These are phyloP conservation scores for Trichomalopsis sarcophagae DNA, from an alignment of 1,140 invertebrate species.

Conservation along the genomic window DNA sequence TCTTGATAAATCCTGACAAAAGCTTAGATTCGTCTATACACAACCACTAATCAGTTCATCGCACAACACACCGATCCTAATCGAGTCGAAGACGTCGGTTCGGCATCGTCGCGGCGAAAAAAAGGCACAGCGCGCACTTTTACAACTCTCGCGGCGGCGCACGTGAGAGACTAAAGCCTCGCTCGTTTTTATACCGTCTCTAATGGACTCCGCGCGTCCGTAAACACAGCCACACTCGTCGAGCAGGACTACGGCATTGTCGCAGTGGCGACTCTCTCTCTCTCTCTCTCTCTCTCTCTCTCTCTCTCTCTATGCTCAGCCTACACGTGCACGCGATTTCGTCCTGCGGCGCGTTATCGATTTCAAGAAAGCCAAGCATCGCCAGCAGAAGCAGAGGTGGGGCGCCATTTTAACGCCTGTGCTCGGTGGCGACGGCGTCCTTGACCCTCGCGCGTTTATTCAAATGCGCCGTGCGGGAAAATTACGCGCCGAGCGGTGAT, in stretches of 20 bases:
- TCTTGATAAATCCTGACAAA: no score
- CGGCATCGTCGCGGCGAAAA: not conserved
- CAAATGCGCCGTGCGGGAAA: not conserved
- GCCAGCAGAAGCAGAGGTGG: not conserved
- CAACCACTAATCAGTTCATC: no score
- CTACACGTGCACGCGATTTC: slow-evolving; percentile 2
- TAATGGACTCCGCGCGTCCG: no score
- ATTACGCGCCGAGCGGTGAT: not conserved
- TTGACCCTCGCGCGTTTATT: slow-evolving; percentile 14
- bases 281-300: no score
- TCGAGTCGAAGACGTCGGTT: no score
- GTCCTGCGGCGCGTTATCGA: not conserved
- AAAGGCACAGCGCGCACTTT: not conserved
- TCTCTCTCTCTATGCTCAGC: no score
- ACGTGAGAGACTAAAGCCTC: not conserved
- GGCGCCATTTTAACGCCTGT: not conserved
- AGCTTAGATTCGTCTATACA: no score
- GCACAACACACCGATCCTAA: no score
- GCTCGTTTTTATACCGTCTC: not conserved
- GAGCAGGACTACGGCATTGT: not conserved
- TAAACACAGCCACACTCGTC: not conserved
- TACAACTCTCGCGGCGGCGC: not conserved
- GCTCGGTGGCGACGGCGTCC: not conserved
- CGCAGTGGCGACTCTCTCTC: not conserved
- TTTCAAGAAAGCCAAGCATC: not conserved